Evolutionary conservation across 2,888 invertebrate genomes (phyloP), one percentile per base, ranked within the genome.

Genomic region (Coelopa pilipes): DNA sequence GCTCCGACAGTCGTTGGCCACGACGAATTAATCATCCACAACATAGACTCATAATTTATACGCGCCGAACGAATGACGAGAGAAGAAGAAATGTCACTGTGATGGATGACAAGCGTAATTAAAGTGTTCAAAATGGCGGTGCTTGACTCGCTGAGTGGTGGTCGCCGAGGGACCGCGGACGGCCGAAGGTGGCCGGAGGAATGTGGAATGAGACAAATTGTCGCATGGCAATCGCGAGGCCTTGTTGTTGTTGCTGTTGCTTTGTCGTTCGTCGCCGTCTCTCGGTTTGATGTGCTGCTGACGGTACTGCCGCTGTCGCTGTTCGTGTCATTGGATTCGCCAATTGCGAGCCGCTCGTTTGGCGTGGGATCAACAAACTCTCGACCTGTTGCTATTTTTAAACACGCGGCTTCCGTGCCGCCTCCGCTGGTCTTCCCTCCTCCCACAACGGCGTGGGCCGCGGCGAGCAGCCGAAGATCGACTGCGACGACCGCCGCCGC

Each of bases 81-180:
- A 34, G 34, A 34, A 34, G 34, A 34, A 59, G 17, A 82, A 82
- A 82, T 83, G 83, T 81, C 83, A 83, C 82, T 80, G 80, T 83
- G 83, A 82, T 82, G 83, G 80, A 82, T 82, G 82, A 82, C 83
- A 81, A 80, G 77, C 81, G 82, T 79, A 82, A 82, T 82, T 82
- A 83, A 83, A 82, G 77, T 78, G 69, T 79, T 83, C 80, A 81
- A 47, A 70, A 70, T 70, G 70, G 47, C 47, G 17, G n/a, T 59
- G 70, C 45, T 59, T 50, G 46, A 69, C 55, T 60, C 49, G 69
- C 19, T 19, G 13, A 15, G 49, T 59, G 50, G 15, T 17, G 57
- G 60, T 46, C 45, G 53, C 49, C 24, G 24, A 47, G 11, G 4
- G 34, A 34, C 7, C 4, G 34, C 7, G 34, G 34, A 34, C 7